Evolutionary conservation across 2,888 invertebrate species (phyloP).

Genomic region (Onchidella celtica): DNA sequence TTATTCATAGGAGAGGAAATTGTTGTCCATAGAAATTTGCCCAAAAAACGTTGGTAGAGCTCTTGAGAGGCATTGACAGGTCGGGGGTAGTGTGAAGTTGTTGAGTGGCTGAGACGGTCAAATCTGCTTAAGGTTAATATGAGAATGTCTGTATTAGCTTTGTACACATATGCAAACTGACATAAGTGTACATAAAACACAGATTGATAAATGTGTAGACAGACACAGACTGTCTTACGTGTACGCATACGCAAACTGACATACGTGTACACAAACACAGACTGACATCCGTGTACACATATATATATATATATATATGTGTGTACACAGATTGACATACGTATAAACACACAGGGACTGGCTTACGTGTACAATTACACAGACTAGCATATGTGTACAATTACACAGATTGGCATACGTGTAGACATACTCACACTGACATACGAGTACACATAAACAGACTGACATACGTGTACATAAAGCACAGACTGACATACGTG

Average conservation of each 20-base stretch:
- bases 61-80: no score
- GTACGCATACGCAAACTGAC: background rate
- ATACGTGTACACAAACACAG: background rate
- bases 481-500: background rate
- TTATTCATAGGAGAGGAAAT: no score
- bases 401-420: background rate
- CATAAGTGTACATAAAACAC: no score
- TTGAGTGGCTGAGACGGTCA: no score
- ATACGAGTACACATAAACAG: background rate
- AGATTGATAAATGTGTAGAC: no score
- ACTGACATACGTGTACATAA: background rate
- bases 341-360: background rate
- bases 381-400: background rate
- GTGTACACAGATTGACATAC: background rate
- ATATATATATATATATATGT: background rate
- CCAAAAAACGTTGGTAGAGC: no score
- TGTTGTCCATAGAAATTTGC: no score
- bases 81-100: no score
- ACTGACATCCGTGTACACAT: background rate
- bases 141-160: no score
- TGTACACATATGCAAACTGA: no score
- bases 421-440: background rate
- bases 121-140: no score
- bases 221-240: no score
- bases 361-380: background rate